Evolutionary conservation across 2,113 vertebrate species (phyloP), one percentile per base, ranked within the genome.

Genomic region (Xenopus laevis): DNA sequence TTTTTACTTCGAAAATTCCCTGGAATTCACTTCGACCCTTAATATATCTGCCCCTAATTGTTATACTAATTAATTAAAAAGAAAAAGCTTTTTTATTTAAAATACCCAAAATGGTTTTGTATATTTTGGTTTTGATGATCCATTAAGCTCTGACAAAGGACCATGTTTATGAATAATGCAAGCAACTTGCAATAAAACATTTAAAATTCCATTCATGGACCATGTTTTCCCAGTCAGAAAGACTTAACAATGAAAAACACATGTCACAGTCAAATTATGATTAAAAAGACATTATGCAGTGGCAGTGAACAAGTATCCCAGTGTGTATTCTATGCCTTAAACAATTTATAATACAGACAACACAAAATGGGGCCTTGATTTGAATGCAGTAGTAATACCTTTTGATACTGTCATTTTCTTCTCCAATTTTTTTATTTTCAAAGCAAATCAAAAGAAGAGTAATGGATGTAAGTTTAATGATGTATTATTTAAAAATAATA

Each of bases 101-200:
- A 40, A 40, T 4, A 9, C 2, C 8, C 6, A 9, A 40, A 40
- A 40, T n/a, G 13, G 4, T 50, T 2, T 50, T 16, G 15, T 13
- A 1, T 50, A 50, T 13, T 10, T 50, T 5, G 47, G 47, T 13
- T 50, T 50, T 50, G 47, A 50, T 89, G 91, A 87, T 70, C 79
- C 52, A 73, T 46, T 87, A 87, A 89, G 81, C 84, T 84, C 83
- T 77, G 75, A 85, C 84, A 86, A 86, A 85, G 81, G 87, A 78
- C 71, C 79, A 65, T 50, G 58, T 74, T 85, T 82, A 89, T 91
- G 85, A 91, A 92, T 91, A 90, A 90, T 92, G 87, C 80, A 92
- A 86, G 80, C 58, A 50, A 83, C 70, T 55, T 33, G 60, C 84
- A 83, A 82, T 79, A 87, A 87, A 60, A 0, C 55, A 79, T 86